A percentile compares a stretch with the other conserved stretches of the same genome.
Evolutionary conservation across 2,888 invertebrate genomes (phyloP).

Genomic region (Pyrocoelia pectoralis): DNA sequence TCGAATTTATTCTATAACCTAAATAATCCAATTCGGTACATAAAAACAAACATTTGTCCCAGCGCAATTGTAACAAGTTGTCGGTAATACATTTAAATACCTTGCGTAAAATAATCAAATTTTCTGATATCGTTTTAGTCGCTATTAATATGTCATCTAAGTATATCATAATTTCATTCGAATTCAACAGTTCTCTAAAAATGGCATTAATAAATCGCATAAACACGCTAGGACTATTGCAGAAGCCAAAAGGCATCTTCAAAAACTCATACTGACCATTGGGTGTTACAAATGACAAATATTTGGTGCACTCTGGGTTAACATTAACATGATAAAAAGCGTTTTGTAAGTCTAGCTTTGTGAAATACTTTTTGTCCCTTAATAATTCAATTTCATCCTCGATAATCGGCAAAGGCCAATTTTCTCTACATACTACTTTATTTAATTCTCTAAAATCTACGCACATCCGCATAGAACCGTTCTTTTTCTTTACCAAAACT

Average conservation of each 20-base stretch:
- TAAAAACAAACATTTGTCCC: not conserved
- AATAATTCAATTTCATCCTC: not conserved
- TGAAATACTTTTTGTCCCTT: not conserved
- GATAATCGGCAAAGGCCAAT: not conserved
- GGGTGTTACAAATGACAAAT: not conserved
- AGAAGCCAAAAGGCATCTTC: constrained; percentile 1
- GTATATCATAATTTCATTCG: not conserved
- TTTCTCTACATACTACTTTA: not conserved
- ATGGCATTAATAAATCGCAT: not conserved
- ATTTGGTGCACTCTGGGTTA: not conserved
- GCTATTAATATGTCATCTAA: constrained; percentile 4
- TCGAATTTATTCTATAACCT: not conserved
- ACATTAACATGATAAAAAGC: not conserved
- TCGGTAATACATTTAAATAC: not conserved
- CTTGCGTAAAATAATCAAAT: not conserved
- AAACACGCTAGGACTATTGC: not conserved
- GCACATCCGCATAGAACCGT: not conserved
- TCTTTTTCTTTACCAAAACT: constrained; percentile 3
- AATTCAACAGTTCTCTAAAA: not conserved
- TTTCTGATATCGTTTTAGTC: not conserved
- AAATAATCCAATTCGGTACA: not conserved
- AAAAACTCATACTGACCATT: not conserved
- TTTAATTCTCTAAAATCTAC: not conserved
- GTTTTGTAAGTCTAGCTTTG: not conserved
- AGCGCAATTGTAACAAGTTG: not conserved